phyloP scores from a whole-genome alignment of 2,888 invertebrate species.

The Endotricha flammealis region DNA sequence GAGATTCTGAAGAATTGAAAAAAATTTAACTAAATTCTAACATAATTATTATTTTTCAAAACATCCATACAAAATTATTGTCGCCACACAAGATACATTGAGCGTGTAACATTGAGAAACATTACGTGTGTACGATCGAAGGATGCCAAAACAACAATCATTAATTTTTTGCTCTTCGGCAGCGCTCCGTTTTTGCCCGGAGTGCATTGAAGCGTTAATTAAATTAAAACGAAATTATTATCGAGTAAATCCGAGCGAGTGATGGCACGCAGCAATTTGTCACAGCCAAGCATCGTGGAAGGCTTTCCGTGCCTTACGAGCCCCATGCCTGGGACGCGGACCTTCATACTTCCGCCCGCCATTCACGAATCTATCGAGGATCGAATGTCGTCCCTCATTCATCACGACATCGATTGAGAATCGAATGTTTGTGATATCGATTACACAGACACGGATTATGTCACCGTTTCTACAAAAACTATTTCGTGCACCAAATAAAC shows the following conservation, averaged over 20 bases:
- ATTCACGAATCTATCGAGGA: constrained; percentile 65
- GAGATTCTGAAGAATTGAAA: too few relatives aligned
- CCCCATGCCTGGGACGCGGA: constrained; percentile 15
- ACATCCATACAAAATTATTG: too few relatives aligned
- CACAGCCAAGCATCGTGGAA: constrained; percentile 49
- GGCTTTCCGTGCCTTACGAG: constrained; percentile 30
- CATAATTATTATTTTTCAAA: too few relatives aligned
- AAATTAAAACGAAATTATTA: constrained; percentile 63
- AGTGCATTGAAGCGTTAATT: constrained; percentile 62
- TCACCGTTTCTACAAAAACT: constrained; percentile 7
- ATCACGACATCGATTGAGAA: constrained; percentile 66
- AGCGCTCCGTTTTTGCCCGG: constrained; percentile 33
- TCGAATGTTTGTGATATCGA: constrained; percentile 65
- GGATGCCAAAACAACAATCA: constrained; percentile 21
- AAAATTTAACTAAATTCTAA: too few relatives aligned
- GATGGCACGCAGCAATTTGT: constrained; percentile 67
- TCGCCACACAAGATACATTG: constrained; percentile 8
- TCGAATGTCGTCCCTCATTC: constrained; percentile 60
- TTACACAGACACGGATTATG: constrained; percentile 41
- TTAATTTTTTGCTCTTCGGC: constrained; percentile 23
- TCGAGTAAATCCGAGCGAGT: constrained; percentile 49
- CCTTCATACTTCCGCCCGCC: constrained; percentile 57
- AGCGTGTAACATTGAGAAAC: constrained; percentile 10
- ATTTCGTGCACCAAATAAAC: constrained; percentile 2
- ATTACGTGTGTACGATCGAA: constrained; percentile 16